phyloP scores from a whole-genome alignment of 2,797 vertebrate genomes.

The Anguilla megastoma region DNA sequence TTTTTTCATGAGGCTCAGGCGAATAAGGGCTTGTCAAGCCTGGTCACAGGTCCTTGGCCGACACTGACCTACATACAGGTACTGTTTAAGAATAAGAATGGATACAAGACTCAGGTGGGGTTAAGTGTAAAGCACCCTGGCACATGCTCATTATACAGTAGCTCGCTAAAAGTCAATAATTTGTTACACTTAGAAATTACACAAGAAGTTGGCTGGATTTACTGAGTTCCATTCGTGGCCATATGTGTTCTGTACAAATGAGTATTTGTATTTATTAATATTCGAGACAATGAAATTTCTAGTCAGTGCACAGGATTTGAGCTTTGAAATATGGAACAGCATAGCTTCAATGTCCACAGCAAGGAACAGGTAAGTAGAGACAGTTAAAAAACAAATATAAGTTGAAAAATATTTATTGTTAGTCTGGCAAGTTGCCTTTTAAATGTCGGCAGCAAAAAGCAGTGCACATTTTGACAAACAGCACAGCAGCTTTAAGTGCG shows the following conservation, averaged over 20 bases:
- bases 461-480: background rate
- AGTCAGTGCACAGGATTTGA: background rate
- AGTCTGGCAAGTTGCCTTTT: background rate
- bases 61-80: background rate
- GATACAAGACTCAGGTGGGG: background rate
- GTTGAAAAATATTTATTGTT: background rate
- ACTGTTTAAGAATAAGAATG: background rate
- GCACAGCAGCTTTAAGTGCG: background rate
- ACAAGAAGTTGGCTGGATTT: background rate
- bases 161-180: background rate
- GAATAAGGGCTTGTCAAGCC: background rate
- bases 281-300: background rate
- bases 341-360: background rate
- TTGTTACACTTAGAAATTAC: background rate
- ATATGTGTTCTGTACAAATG: background rate
- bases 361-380: background rate
- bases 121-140: background rate
- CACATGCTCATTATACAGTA: background rate
- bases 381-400: background rate
- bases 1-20: background rate
- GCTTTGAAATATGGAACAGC: background rate
- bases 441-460: background rate
- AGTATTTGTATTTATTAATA: background rate
- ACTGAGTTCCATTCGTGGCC: background rate
- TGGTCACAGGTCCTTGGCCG: background rate